Evolutionary conservation across 2,797 vertebrate species (phyloP).

Genomic region (Aulostomus chinensis): DNA sequence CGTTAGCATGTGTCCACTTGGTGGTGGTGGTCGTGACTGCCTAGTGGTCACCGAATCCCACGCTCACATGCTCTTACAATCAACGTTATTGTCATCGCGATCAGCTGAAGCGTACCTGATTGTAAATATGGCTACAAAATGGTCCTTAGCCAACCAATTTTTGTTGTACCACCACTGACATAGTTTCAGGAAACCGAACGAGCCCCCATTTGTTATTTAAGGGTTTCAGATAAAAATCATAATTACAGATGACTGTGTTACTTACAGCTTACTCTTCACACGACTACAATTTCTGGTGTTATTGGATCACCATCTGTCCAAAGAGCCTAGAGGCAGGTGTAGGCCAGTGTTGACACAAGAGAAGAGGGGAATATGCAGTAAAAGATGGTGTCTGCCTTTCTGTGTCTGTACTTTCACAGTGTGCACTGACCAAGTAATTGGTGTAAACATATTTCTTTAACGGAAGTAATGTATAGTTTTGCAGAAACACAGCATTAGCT

Average conservation of each 20-base stretch:
- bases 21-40: conserved; percentile 53
- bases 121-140: conserved; percentile 7
- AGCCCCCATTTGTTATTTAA: neutral
- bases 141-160: neutral
- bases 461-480: no score
- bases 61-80: conserved; percentile 23
- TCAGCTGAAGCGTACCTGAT: neutral
- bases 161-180: neutral
- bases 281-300: conserved; percentile 30
- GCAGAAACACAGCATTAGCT: no score
- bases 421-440: no score
- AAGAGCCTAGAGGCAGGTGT: conserved; percentile 30
- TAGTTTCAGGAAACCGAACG: neutral
- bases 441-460: no score
- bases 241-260: neutral
- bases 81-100: neutral
- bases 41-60: conserved; percentile 10
- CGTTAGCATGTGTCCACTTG: conserved; percentile 59
- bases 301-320: conserved; percentile 46
- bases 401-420: no score
- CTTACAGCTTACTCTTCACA: conserved; percentile 14
- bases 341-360: conserved; percentile 22
- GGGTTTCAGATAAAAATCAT: neutral
- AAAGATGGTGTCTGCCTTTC: conserved; percentile 13
- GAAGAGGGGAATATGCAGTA: conserved; percentile 1